These are phyloP conservation scores for Melanotaenia nigrans DNA, from an alignment of 2,797 vertebrate genomes.

Conservation along the genomic window DNA sequence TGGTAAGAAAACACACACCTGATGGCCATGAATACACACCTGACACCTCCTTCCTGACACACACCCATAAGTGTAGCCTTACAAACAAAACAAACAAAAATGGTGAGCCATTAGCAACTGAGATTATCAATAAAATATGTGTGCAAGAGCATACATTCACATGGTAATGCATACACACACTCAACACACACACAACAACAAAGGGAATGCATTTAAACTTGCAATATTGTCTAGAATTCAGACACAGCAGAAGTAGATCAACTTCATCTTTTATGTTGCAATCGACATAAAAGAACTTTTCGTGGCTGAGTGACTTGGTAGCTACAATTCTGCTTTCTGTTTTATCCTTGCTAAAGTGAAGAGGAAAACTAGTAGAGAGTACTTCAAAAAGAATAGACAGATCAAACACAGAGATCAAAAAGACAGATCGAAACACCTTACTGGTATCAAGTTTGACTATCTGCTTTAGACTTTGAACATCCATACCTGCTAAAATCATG, in stretches of 20 bases:
- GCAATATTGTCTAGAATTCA: slow-evolving; percentile 48
- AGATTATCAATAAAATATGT: slow-evolving; percentile 31
- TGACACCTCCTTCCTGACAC: slow-evolving; percentile 53
- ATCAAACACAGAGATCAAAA: slow-evolving; percentile 76
- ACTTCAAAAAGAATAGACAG: slow-evolving; percentile 79
- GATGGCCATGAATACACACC: slow-evolving; percentile 50
- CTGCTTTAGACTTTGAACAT: slow-evolving; percentile 61
- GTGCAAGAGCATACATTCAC: slow-evolving; percentile 1
- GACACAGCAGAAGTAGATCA: slow-evolving; percentile 56
- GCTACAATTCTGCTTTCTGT: slow-evolving; percentile 73
- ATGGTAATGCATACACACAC: slow-evolving; percentile 1
- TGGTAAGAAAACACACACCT: slow-evolving; percentile 49
- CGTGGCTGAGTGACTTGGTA: slow-evolving; percentile 54
- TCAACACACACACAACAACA: slow-evolving; percentile 45
- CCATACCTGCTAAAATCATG: slow-evolving; percentile 82
- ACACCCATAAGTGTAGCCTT: slow-evolving; percentile 28
- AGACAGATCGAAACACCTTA: slow-evolving; percentile 62
- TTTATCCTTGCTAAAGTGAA: slow-evolving; percentile 74
- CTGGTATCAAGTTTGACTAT: slow-evolving; percentile 66
- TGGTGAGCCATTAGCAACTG: slow-evolving; percentile 9
- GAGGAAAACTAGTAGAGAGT: slow-evolving; percentile 64
- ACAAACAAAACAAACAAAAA: slow-evolving; percentile 40
- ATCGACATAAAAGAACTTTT: slow-evolving; percentile 65
- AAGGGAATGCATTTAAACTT: slow-evolving; percentile 66
- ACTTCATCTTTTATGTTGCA: slow-evolving; percentile 53